A percentile compares a stretch with the other conserved stretches of the same genome.
Conservation (phyloP, 2,888 invertebrate species). For the Netelia fuscicornis region DNA sequence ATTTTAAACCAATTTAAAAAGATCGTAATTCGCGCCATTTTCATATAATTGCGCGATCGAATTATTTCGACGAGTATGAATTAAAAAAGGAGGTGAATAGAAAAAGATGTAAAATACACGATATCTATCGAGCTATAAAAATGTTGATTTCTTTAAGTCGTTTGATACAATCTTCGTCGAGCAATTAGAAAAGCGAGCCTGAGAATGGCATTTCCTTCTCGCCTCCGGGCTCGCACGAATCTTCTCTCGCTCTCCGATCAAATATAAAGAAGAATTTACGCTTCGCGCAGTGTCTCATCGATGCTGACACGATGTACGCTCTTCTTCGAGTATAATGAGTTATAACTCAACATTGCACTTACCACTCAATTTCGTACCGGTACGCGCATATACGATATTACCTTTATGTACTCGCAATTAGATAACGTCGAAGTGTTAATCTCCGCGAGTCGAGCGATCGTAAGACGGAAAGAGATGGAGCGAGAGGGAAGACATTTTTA, state of each 20-base stretch:
- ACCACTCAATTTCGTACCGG: slow-evolving; percentile 44
- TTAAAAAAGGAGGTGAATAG: no score
- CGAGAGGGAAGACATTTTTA: background rate
- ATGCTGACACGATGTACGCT: background rate
- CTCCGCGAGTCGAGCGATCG: slow-evolving; percentile 4
- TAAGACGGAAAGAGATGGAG: background rate
- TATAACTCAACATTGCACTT: slow-evolving; percentile 1
- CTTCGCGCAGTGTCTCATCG: background rate
- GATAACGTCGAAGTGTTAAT: slow-evolving; percentile 4
- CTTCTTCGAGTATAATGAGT: slow-evolving; percentile 6
- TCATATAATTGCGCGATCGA: no score
- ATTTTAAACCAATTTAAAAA: no score
- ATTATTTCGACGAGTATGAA: no score
- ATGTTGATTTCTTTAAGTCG: background rate
- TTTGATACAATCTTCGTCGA: background rate
- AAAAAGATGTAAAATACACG: no score
- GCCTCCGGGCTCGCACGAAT: background rate
- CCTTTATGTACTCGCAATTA: slow-evolving; percentile 41
- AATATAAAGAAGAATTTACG: slow-evolving; percentile 23
- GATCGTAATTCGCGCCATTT: no score
- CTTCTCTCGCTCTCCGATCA: slow-evolving; percentile 24
- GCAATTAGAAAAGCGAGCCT: slow-evolving; percentile 12
- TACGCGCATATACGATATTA: slow-evolving; percentile 20
- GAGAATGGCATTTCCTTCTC: background rate
- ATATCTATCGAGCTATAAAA: background rate